A percentile compares a stretch with the other conserved stretches of the same genome.
phyloP scores from a whole-genome alignment of 1,140 invertebrate genomes.

The Neoseiulus cucumeris region DNA sequence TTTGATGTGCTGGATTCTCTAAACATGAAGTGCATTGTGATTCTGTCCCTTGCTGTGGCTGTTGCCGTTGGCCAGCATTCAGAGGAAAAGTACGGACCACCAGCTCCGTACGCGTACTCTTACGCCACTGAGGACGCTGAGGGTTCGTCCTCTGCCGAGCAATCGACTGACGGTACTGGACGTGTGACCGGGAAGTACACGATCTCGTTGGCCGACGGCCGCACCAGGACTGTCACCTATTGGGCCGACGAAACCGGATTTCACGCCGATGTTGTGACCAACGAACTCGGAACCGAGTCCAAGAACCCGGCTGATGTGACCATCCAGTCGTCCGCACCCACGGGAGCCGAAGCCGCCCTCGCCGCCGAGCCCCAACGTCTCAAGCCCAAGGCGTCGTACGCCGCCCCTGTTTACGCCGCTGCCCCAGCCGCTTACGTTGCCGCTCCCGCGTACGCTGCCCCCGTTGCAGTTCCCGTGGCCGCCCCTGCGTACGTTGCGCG shows the following conservation, averaged over 20 bases:
- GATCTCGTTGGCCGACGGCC: conserved; percentile 3
- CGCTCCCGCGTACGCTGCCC: background rate
- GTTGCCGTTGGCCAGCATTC: background rate
- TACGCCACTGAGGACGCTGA: conserved; percentile 5
- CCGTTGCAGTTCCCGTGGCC: background rate
- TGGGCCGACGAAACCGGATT: conserved; percentile 8
- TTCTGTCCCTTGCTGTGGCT: background rate
- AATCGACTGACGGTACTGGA: background rate
- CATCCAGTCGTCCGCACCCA: background rate
- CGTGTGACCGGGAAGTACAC: conserved; percentile 7
- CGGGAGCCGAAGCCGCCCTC: background rate
- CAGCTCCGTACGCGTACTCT: background rate
- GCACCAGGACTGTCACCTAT: background rate
- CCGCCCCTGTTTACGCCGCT: background rate
- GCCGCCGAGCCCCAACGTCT: conserved; percentile 5
- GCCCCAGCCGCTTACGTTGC: background rate
- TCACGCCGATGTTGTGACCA: conserved; percentile 6
- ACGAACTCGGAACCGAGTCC: conserved; percentile 6
- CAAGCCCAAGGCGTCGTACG: conserved; percentile 3
- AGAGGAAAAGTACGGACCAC: conserved; percentile 6
- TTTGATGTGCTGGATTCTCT: background rate
- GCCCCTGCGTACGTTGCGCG: background rate
- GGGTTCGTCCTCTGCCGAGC: conserved; percentile 4
- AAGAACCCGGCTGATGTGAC: conserved; percentile 6
- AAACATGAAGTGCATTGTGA: background rate